phyloP scores from a whole-genome alignment of 2,888 invertebrate genomes.

The Lagria hirta region DNA sequence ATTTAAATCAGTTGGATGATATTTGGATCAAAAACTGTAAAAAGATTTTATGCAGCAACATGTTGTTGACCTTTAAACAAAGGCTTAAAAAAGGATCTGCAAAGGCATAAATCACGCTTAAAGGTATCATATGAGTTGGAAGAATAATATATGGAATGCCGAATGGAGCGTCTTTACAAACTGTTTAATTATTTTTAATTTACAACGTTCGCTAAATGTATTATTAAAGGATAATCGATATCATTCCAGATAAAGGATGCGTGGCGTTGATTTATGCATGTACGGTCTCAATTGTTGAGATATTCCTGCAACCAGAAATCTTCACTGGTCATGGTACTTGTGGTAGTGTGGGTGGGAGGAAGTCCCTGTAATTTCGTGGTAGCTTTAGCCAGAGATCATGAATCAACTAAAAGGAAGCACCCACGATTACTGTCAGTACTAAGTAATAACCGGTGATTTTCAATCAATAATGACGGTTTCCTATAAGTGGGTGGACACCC shows the following conservation, averaged over 20 bases:
- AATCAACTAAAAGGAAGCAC: conserved; percentile 31
- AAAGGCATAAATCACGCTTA: conserved; percentile 35
- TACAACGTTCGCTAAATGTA: conserved; percentile 46
- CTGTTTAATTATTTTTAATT: conserved; percentile 52
- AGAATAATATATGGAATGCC: conserved; percentile 38
- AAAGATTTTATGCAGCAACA: not conserved
- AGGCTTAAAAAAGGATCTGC: conserved; percentile 16
- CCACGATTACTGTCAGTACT: conserved; percentile 30
- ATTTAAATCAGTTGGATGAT: too few relatives aligned
- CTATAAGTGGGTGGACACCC: conserved; percentile 11
- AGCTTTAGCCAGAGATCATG: conserved; percentile 27
- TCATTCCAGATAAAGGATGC: conserved; percentile 41
- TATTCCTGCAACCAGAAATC: conserved; percentile 13
- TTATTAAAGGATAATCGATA: conserved; percentile 50
- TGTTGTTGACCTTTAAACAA: conserved; percentile 20
- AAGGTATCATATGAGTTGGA: conserved; percentile 35
- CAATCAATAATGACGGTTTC: conserved; percentile 26
- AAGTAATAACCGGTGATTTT: conserved; percentile 29
- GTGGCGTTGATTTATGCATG: conserved; percentile 13
- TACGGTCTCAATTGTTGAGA: conserved; percentile 1
- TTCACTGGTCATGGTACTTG: not conserved
- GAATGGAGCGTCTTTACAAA: conserved; percentile 35
- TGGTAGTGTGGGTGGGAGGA: conserved; percentile 32
- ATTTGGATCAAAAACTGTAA: too few relatives aligned
- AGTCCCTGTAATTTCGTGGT: conserved; percentile 34